Evolutionary conservation across 92 coral and sea anemone species (phyloP).

Genomic region (Epizoanthus scotinus): DNA sequence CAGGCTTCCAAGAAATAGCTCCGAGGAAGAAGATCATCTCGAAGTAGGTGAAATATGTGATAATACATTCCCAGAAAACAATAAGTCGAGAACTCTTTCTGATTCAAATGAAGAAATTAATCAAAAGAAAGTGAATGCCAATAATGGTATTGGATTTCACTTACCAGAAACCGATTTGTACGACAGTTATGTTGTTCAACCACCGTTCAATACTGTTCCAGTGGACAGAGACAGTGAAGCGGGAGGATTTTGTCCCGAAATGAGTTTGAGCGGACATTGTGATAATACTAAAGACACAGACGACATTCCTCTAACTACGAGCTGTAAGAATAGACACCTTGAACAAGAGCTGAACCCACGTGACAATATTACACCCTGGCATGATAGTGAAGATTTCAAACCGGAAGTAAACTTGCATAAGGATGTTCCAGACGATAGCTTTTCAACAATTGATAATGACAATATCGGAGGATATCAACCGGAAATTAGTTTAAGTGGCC

Average conservation of each 20-base stretch:
- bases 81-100: not conserved
- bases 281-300: not conserved
- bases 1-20: not conserved
- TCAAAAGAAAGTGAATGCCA: no score
- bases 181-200: not conserved
- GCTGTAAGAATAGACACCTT: not conserved
- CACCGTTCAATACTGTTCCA: not conserved
- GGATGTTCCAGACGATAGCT: not conserved
- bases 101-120: not conserved
- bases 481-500: conserved; percentile 22
- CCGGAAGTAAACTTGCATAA: conserved; percentile 7
- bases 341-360: not conserved
- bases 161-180: conserved; percentile 23
- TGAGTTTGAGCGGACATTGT: no score
- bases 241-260: no score
- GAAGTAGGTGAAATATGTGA: not conserved
- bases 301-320: not conserved
- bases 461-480: conserved; percentile 7
- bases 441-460: not conserved
- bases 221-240: not conserved
- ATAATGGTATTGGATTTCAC: conserved; percentile 16
- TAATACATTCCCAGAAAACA: not conserved
- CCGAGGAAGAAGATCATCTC: not conserved
- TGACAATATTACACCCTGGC: no score
- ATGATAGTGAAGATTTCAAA: conserved; percentile 6